Evolutionary conservation across 2,888 invertebrate species (phyloP).

Genomic region (Dolichomitus sp.): DNA sequence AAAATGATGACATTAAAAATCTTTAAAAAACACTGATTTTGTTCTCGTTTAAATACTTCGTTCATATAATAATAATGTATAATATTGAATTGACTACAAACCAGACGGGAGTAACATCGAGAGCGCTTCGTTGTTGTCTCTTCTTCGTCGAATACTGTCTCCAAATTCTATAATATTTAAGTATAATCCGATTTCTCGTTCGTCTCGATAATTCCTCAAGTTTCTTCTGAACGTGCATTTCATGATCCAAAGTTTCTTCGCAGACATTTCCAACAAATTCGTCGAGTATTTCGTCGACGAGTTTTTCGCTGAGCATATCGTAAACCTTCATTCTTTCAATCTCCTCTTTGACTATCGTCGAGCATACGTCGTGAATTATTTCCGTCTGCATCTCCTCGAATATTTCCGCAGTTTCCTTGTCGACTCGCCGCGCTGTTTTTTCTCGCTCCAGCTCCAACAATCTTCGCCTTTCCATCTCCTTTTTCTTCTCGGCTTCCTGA

Average conservation of each 20-base stretch:
- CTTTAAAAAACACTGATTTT: too few relatives aligned
- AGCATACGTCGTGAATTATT: conserved; percentile 74
- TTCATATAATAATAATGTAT: too few relatives aligned
- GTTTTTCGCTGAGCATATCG: conserved; percentile 76
- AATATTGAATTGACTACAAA: too few relatives aligned
- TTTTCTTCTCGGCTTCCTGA: conserved; percentile 26
- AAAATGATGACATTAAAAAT: too few relatives aligned
- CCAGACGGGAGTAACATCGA: conserved; percentile 88
- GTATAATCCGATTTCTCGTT: conserved; percentile 81
- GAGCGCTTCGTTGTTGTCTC: conserved; percentile 86
- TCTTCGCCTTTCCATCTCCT: conserved; percentile 32
- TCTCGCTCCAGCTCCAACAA: conserved; percentile 46
- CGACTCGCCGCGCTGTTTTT: conserved; percentile 64
- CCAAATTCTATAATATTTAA: conserved; percentile 87
- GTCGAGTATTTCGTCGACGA: conserved; percentile 72
- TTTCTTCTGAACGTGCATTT: conserved; percentile 81
- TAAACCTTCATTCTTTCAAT: conserved; percentile 70
- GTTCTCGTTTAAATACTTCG: too few relatives aligned
- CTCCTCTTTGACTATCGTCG: conserved; percentile 73
- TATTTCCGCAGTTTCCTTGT: conserved; percentile 73
- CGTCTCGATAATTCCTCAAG: conserved; percentile 84
- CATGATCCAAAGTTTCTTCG: conserved; percentile 81
- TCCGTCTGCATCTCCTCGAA: conserved; percentile 74
- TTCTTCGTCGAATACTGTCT: conserved; percentile 82
- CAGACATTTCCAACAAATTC: conserved; percentile 81